A percentile compares a stretch with the other conserved stretches of the same genome.
Conservation (phyloP, 35 echinoderm and acorn worm genomes). For the Nesometra sesokonis region DNA sequence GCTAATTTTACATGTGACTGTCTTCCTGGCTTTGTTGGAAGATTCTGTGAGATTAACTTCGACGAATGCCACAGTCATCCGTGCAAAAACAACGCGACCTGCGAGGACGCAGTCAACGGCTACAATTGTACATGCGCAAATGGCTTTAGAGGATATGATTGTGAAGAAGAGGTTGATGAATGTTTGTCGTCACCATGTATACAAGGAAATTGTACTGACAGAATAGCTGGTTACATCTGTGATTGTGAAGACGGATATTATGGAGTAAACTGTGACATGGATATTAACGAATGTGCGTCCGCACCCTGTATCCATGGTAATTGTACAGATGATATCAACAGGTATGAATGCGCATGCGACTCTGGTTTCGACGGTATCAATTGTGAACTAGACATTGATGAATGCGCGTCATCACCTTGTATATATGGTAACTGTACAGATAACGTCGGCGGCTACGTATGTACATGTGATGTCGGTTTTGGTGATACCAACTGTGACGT, state of each 20-base stretch:
- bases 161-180: background rate
- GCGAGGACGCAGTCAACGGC: background rate
- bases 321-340: background rate
- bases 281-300: background rate
- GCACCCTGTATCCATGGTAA: conserved; percentile 1
- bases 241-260: background rate
- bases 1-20: conserved; percentile 8
- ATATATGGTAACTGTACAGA: conserved; percentile 3
- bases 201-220: background rate
- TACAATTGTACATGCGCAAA: background rate
- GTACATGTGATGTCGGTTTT: background rate
- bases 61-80: background rate
- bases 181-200: conserved; percentile 6
- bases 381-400: conserved; percentile 8
- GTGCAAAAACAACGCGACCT: background rate
- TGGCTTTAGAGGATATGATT: background rate
- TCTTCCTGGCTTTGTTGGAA: background rate
- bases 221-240: background rate
- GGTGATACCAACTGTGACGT: background rate
- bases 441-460: background rate
- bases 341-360: background rate
- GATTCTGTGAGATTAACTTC: background rate
- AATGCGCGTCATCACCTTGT: conserved; percentile 5
- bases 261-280: background rate
- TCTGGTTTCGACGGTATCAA: background rate